Percentiles rank a stretch among this genome's conserved stretches.
Conservation (phyloP, 2,888 invertebrate species). For the Mesodorylaimus sp. region DNA sequence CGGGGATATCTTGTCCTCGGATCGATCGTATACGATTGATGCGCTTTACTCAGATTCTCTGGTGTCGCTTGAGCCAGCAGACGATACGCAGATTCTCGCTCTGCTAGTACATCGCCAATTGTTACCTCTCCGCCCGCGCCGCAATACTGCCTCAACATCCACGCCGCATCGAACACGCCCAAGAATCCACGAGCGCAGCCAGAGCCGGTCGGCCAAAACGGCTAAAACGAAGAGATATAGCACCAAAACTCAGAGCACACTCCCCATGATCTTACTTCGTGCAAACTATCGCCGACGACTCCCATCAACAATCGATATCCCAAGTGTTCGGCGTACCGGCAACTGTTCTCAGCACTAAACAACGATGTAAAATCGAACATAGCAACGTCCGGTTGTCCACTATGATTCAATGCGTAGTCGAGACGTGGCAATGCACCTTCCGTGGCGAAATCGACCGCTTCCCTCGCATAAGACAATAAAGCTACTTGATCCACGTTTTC, state of each 20-base stretch:
- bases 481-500: conserved; percentile 79
- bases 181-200: conserved; percentile 93
- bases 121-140: conserved; percentile 15
- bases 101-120: conserved; percentile 51
- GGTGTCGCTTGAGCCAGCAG: conserved; percentile 82
- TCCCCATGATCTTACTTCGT: conserved; percentile 46
- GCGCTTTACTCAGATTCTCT: conserved; percentile 77
- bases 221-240: conserved; percentile 24
- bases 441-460: conserved; percentile 85
- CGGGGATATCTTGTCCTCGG: conserved; percentile 45
- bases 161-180: conserved; percentile 82
- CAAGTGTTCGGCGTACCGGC: conserved; percentile 53
- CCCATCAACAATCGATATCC: conserved; percentile 66
- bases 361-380: conserved; percentile 98
- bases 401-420: conserved; percentile 92
- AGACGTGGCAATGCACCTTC: conserved; percentile 22
- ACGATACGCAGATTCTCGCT: conserved; percentile 79
- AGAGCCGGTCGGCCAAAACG: conserved; percentile 95
- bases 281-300: conserved; percentile 81
- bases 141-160: conserved; percentile 74
- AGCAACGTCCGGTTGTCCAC: conserved; percentile 87
- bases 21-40: conserved; percentile 32
- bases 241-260: not conserved
- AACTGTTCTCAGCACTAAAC: conserved; percentile 89
- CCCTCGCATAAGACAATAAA: conserved; percentile 69